Percentiles rank a stretch among this genome's conserved stretches.
Evolutionary conservation across 2,797 vertebrate genomes (phyloP).

Genomic region (Lycodopsis pacificus): DNA sequence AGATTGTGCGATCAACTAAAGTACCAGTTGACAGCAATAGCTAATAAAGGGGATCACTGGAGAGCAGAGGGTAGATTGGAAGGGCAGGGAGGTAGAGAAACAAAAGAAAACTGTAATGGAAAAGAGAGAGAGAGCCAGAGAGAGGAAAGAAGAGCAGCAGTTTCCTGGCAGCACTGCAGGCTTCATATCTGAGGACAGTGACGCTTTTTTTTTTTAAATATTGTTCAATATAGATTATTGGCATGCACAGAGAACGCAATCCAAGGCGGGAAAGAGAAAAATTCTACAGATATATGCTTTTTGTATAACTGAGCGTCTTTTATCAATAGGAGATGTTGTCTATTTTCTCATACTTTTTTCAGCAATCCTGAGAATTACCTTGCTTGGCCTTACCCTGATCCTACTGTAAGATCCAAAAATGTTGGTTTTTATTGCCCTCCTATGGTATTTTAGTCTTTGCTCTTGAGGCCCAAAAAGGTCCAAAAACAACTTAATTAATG

Average conservation of each 20-base stretch:
- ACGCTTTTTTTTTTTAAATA: conserved; percentile 44
- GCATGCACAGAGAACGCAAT: conserved; percentile 22
- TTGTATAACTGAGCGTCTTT: conserved; percentile 9
- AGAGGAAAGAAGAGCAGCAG: neutral
- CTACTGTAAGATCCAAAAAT: neutral
- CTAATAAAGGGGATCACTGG: conserved; percentile 59
- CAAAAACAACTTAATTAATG: neutral
- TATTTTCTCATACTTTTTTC: conserved; percentile 6
- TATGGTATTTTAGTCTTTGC: neutral
- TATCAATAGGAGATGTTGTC: conserved; percentile 1
- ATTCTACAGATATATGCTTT: conserved; percentile 14
- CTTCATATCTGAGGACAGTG: conserved; percentile 32
- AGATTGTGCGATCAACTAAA: conserved; percentile 59
- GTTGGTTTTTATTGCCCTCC: neutral
- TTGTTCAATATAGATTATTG: conserved; percentile 47
- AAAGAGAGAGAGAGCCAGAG: conserved; percentile 12
- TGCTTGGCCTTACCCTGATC: neutral
- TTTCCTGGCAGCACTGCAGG: conserved; percentile 31
- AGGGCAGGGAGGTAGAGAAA: conserved; percentile 20
- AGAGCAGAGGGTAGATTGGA: conserved; percentile 51
- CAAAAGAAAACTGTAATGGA: conserved; percentile 41
- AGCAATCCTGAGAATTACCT: conserved; percentile 2
- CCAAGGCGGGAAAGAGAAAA: neutral
- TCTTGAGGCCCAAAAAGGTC: neutral
- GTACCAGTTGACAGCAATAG: conserved; percentile 54